Conservation (phyloP, 2,888 invertebrate genomes). For the Galeruca laticollis region DNA sequence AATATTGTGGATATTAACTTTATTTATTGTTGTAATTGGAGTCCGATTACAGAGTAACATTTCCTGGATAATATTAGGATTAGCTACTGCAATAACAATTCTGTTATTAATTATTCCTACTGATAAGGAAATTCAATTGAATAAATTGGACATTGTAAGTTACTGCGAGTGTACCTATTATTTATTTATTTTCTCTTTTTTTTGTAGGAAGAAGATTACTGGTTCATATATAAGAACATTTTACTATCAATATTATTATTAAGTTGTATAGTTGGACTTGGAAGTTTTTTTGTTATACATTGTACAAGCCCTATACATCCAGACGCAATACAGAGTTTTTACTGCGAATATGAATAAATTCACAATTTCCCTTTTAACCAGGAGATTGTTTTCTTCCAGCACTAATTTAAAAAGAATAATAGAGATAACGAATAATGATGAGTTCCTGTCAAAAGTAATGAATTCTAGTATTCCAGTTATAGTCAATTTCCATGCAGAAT, state of each 20-base stretch:
- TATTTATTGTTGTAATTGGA: conserved; percentile 75
- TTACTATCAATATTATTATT: conserved; percentile 66
- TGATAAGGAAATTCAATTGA: conserved; percentile 52
- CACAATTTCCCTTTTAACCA: conserved; percentile 6
- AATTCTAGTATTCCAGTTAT: conserved; percentile 88
- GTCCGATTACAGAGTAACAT: conserved; percentile 75
- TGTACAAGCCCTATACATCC: conserved; percentile 68
- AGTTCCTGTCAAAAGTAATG: conserved; percentile 86
- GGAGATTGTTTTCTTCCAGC: conserved; percentile 52
- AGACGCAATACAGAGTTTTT: conserved; percentile 64
- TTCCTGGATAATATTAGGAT: conserved; percentile 72
- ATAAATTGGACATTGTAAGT: conserved; percentile 43
- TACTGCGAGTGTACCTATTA: not conserved
- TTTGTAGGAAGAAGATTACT: conserved; percentile 69
- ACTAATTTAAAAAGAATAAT: conserved; percentile 62
- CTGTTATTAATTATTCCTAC: conserved; percentile 73
- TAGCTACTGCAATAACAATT: conserved; percentile 71
- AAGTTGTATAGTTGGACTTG: conserved; percentile 66
- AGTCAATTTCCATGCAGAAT: conserved; percentile 91
- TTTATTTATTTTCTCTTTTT: conserved; percentile 12
- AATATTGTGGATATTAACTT: conserved; percentile 74
- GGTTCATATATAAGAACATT: conserved; percentile 68
- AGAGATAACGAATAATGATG: conserved; percentile 78
- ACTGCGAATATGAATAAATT: conserved; percentile 43
- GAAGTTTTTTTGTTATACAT: conserved; percentile 67